These are phyloP conservation scores for Paramisgurnus dabryanus DNA, from an alignment of 2,113 vertebrate genomes.

Conservation along the genomic window DNA sequence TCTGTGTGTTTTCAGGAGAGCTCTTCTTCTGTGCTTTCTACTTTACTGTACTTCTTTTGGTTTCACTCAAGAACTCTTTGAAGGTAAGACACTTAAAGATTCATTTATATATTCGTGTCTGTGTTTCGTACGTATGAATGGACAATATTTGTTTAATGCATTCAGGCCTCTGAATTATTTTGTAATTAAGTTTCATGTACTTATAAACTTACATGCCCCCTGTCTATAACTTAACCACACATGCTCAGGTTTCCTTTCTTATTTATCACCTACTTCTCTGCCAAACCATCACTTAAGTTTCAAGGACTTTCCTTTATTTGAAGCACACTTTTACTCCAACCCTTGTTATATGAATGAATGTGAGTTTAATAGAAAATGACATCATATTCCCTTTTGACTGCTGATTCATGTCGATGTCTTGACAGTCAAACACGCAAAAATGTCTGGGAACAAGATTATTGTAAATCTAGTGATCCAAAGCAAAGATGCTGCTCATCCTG, in stretches of 20 bases:
- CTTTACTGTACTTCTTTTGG: slow-evolving; percentile 89
- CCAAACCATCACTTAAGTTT: slow-evolving; percentile 14
- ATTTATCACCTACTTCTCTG: not conserved
- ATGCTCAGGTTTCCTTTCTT: not conserved
- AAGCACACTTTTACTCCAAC: not conserved
- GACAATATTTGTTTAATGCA: not conserved
- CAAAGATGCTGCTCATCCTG: not conserved
- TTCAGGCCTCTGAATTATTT: not conserved
- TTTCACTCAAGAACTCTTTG: slow-evolving; percentile 87
- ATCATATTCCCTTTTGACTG: slow-evolving; percentile 29
- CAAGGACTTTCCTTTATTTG: not conserved
- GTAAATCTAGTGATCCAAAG: not conserved
- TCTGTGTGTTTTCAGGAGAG: slow-evolving; percentile 76
- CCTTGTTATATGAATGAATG: not conserved
- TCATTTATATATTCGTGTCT: not conserved
- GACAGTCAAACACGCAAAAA: slow-evolving; percentile 14
- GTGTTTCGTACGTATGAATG: slow-evolving; percentile 1
- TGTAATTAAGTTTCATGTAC: not conserved
- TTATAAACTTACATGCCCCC: not conserved
- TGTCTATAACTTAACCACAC: not conserved
- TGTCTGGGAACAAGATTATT: not conserved
- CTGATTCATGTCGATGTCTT: slow-evolving; percentile 34
- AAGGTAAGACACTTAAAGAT: slow-evolving; percentile 80
- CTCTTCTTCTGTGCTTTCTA: slow-evolving; percentile 89
- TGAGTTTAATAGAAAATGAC: slow-evolving; percentile 18